Percentiles rank a stretch among this genome's conserved stretches.
phyloP scores from a whole-genome alignment of 2,888 invertebrate genomes.

The Polyommatus icarus region DNA sequence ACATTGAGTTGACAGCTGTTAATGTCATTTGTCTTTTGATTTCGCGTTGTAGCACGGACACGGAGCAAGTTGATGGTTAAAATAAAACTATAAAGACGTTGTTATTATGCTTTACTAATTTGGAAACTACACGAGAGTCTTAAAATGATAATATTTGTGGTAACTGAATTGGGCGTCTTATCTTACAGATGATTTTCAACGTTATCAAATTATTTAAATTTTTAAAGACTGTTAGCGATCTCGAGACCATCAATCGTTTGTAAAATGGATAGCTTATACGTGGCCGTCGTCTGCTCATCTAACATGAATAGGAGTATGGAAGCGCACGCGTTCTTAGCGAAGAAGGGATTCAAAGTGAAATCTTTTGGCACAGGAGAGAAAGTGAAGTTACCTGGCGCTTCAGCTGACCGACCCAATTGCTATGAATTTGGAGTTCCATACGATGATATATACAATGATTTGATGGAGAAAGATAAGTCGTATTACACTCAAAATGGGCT shows the following conservation, averaged over 20 bases:
- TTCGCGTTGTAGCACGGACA: too few species aligned
- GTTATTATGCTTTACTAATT: background rate
- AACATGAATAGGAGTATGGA: conserved; percentile 99
- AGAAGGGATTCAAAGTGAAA: conserved; percentile 97
- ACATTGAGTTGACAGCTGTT: too few species aligned
- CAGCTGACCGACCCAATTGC: conserved; percentile 96
- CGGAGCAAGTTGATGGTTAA: background rate
- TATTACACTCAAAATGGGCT: conserved; percentile 99
- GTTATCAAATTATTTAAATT: background rate
- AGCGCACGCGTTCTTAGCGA: conserved; percentile 97
- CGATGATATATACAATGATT: conserved; percentile 96
- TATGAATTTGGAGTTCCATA: conserved; percentile 98
- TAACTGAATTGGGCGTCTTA: background rate
- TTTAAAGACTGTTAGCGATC: background rate
- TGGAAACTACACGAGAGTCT: background rate
- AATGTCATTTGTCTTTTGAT: too few species aligned
- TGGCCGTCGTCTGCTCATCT: conserved; percentile 99
- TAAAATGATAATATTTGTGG: background rate
- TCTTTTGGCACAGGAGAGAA: conserved; percentile 97
- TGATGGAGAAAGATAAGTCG: conserved; percentile 93
- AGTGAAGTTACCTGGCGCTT: conserved; percentile 97
- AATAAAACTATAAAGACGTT: background rate
- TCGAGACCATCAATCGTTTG: background rate
- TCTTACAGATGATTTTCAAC: background rate
- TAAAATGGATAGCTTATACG: conserved; percentile 79